phyloP scores from a whole-genome alignment of 2,888 invertebrate species.

The Epiblema foenella region DNA sequence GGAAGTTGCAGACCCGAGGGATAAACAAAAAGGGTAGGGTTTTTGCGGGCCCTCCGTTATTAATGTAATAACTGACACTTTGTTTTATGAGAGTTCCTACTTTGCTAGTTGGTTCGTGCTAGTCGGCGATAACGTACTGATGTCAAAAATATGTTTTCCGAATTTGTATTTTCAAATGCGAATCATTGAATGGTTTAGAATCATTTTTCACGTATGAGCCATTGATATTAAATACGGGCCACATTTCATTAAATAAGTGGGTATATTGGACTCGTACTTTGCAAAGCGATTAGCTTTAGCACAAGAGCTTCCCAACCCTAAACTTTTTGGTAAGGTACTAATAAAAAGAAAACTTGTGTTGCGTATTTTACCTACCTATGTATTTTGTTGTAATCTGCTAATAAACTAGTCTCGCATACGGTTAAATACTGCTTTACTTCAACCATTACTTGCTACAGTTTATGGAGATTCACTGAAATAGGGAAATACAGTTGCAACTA shows the following conservation, averaged over 20 bases:
- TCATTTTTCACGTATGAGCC: background rate
- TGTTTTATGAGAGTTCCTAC: conserved; percentile 79
- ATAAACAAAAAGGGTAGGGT: conserved; percentile 77
- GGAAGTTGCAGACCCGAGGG: conserved; percentile 63
- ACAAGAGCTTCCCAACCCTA: background rate
- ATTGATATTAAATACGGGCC: background rate
- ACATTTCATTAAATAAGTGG: background rate
- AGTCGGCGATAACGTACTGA: conserved; percentile 46
- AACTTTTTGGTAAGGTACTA: background rate
- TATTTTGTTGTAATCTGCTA: background rate
- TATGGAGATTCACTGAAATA: background rate
- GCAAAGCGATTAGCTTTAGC: too few relatives aligned
- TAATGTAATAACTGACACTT: conserved; percentile 84
- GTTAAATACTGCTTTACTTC: background rate
- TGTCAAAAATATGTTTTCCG: conserved; percentile 28
- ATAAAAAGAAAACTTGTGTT: background rate
- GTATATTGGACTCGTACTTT: background rate
- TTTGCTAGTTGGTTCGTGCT: conserved; percentile 66
- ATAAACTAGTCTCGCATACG: background rate
- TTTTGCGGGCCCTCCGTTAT: conserved; percentile 74
- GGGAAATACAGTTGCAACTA: too few relatives aligned
- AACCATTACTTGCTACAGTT: conserved; percentile 5
- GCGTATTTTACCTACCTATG: too few relatives aligned
- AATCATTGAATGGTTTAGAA: background rate
- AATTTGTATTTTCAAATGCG: conserved; percentile 4